Evolutionary conservation across 2,113 vertebrate genomes (phyloP).

Genomic region (Vidua macroura): DNA sequence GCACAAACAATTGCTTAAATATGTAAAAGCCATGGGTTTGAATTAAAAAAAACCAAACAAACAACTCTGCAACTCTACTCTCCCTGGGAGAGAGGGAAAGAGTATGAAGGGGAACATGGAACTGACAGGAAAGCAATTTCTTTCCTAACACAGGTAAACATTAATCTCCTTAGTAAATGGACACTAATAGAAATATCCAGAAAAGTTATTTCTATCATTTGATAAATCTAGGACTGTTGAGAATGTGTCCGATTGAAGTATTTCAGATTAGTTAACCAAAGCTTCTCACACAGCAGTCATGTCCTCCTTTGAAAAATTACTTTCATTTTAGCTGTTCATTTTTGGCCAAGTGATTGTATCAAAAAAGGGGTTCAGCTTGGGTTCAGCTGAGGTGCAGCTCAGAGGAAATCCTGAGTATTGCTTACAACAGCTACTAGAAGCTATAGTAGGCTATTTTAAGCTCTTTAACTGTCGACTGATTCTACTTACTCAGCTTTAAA

Average conservation of each 20-base stretch:
- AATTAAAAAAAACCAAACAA: neutral
- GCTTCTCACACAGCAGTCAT: neutral
- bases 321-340: neutral
- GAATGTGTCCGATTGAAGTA: neutral
- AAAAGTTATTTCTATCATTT: neutral
- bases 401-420: neutral
- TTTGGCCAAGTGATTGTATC: conserved; percentile 12
- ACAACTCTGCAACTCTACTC: neutral
- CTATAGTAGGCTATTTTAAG: neutral
- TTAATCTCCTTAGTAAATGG: neutral
- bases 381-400: neutral
- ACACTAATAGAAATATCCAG: neutral
- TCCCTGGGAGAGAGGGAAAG: neutral
- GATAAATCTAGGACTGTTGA: neutral
- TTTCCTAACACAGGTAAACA: neutral
- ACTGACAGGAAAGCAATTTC: neutral
- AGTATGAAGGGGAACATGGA: neutral
- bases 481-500: neutral
- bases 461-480: neutral
- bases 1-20: neutral
- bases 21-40: neutral
- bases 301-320: neutral
- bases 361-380: conserved; percentile 4
- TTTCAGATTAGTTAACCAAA: neutral
- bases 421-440: neutral